These are phyloP conservation scores for Lontra canadensis DNA, from an alignment of 2,113 vertebrate genomes.

Conservation along the genomic window DNA sequence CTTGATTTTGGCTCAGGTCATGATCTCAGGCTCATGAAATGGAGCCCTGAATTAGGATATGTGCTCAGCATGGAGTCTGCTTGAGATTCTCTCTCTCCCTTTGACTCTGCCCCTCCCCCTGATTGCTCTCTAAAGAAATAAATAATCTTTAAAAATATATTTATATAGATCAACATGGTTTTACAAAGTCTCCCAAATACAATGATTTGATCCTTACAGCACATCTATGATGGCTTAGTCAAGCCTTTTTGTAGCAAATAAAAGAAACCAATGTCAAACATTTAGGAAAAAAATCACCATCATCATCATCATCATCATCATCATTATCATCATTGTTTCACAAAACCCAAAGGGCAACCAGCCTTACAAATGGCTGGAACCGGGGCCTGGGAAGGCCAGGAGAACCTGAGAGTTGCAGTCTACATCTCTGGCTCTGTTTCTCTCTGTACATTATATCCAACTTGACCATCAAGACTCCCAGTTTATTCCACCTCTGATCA, in stretches of 20 bases:
- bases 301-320: background rate
- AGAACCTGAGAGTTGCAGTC: background rate
- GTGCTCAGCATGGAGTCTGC: background rate
- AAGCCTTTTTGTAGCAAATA: background rate
- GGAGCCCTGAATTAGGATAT: background rate
- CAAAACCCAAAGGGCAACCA: background rate
- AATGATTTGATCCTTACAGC: background rate
- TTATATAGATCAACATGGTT: background rate
- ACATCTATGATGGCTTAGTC: background rate
- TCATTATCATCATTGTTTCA: background rate
- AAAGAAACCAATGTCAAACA: background rate
- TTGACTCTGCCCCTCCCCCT: background rate
- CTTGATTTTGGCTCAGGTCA: background rate
- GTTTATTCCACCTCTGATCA: background rate
- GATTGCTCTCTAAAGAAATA: background rate
- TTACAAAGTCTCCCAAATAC: background rate
- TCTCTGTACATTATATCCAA: background rate
- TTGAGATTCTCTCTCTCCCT: background rate
- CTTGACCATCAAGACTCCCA: background rate
- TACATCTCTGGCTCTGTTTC: background rate
- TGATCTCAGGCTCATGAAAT: background rate
- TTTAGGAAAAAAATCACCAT: background rate
- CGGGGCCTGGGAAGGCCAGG: background rate
- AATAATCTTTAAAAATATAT: background rate
- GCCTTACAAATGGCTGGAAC: background rate